These are phyloP conservation scores for Melospiza melodia DNA, from an alignment of 2,113 vertebrate species.

Conservation along the genomic window DNA sequence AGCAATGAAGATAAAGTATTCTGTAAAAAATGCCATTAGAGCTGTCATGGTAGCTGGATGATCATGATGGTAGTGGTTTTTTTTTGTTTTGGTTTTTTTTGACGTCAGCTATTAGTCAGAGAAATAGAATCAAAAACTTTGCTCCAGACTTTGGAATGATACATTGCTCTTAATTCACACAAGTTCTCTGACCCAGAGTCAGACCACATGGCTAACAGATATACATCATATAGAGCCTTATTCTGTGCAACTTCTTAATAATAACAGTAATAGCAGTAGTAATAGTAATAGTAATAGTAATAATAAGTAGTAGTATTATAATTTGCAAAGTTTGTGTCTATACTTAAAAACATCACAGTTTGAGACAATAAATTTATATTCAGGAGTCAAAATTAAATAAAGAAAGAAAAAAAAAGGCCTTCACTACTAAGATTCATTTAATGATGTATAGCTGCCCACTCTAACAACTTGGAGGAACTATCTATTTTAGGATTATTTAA, in stretches of 20 bases:
- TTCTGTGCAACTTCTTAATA: neutral
- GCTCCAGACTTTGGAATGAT: neutral
- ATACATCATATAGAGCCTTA: neutral
- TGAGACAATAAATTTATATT: neutral
- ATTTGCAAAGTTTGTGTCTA: neutral
- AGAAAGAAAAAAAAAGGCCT: no score
- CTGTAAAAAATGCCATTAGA: neutral
- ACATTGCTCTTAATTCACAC: neutral
- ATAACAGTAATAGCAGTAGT: no score
- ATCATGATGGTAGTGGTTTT: neutral
- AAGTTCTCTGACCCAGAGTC: neutral
- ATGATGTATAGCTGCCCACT: neutral
- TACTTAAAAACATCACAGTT: neutral
- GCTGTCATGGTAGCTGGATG: neutral
- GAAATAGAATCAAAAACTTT: neutral
- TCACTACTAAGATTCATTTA: neutral
- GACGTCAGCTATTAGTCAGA: neutral
- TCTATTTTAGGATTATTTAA: neutral
- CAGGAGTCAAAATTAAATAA: neutral
- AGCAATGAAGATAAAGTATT: neutral
- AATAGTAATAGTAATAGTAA: neutral
- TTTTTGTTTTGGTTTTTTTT: neutral
- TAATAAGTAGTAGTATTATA: neutral
- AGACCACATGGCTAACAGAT: neutral
- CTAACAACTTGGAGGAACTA: neutral